Conservation (phyloP, 2,797 vertebrate species). For the Masticophis lateralis region DNA sequence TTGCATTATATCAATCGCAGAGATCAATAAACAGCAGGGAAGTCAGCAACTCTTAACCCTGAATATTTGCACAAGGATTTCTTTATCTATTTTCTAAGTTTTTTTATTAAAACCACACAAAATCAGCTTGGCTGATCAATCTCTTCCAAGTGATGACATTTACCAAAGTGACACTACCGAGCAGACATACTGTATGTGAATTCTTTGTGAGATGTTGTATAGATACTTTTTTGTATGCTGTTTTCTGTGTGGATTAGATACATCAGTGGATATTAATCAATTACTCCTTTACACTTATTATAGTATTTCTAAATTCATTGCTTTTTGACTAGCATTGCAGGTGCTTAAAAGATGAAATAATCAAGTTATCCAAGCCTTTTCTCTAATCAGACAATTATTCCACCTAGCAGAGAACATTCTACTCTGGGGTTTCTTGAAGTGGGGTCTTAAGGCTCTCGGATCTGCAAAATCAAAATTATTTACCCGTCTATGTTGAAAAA, state of each 20-base stretch:
- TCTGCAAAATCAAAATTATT: background rate
- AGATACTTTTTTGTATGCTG: background rate
- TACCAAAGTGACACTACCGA: background rate
- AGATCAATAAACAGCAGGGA: background rate
- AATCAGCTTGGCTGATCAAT: background rate
- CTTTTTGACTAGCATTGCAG: background rate
- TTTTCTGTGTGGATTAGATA: background rate
- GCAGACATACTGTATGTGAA: background rate
- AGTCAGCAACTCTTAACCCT: background rate
- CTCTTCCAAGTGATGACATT: background rate
- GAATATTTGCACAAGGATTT: background rate
- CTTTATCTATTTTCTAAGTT: background rate
- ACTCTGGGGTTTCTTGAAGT: background rate
- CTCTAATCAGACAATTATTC: background rate
- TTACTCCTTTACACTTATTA: background rate
- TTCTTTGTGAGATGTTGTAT: background rate
- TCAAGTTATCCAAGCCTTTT: background rate
- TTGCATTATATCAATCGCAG: background rate
- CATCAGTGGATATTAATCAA: background rate
- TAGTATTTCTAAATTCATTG: background rate
- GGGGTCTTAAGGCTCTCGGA: background rate
- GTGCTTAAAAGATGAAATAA: background rate
- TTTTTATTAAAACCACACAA: background rate
- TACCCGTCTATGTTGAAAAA: background rate
- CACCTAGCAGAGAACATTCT: background rate